These are phyloP conservation scores for Echinometra lucunter DNA, from an alignment of 53 echinoderm and acorn worm species.

Conservation along the genomic window DNA sequence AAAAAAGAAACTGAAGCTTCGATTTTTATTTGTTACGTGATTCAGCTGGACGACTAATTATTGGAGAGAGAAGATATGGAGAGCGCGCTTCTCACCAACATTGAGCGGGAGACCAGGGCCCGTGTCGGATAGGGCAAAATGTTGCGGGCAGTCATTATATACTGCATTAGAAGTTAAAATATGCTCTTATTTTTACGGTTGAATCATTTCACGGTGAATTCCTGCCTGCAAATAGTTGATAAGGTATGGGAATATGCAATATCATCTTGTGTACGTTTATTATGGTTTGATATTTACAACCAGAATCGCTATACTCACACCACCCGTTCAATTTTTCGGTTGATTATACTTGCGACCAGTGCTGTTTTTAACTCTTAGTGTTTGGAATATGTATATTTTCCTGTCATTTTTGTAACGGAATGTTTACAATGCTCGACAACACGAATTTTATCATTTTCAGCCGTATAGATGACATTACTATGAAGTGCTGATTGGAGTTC, in stretches of 20 bases:
- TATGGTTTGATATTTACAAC: not conserved
- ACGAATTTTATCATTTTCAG: not conserved
- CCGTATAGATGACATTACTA: not conserved
- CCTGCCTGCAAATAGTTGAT: constrained; percentile 31
- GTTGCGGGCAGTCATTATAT: constrained; percentile 59
- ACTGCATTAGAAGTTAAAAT: not conserved
- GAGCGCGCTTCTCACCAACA: not conserved
- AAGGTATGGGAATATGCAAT: constrained; percentile 21
- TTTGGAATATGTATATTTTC: not conserved
- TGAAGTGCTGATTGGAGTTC: not conserved
- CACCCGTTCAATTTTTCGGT: not conserved
- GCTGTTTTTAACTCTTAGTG: not conserved
- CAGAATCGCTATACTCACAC: not conserved
- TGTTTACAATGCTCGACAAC: not conserved
- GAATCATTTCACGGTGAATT: constrained; percentile 22
- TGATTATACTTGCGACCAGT: not conserved
- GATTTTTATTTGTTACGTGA: constrained; percentile 62
- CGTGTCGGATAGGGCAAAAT: constrained; percentile 26
- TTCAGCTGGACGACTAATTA: constrained; percentile 52
- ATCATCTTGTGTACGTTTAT: not conserved
- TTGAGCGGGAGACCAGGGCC: constrained; percentile 20
- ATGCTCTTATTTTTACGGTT: constrained; percentile 2
- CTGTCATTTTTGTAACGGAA: not conserved
- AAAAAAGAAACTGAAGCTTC: constrained; percentile 45
- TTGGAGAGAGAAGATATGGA: constrained; percentile 19